These are phyloP conservation scores for Melanaphis sacchari DNA, from an alignment of 1,140 invertebrate genomes.

Conservation along the genomic window DNA sequence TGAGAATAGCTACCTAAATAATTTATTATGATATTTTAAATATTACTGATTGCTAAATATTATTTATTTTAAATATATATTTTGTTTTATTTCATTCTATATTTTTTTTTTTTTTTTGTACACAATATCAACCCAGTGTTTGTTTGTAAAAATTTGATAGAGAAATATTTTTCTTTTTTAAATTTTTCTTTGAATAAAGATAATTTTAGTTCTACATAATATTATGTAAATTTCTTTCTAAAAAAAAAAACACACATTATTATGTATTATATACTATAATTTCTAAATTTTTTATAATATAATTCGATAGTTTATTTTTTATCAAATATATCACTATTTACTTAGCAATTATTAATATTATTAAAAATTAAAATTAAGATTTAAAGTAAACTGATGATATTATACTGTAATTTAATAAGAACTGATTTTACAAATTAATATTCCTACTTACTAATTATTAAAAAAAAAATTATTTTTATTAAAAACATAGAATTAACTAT, in stretches of 20 bases:
- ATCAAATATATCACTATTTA: background rate
- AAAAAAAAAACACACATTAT: too few relatives aligned
- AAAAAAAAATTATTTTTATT: background rate
- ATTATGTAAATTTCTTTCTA: background rate
- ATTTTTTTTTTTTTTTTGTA: background rate
- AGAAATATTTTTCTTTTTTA: background rate
- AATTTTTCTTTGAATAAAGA: background rate
- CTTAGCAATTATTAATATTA: background rate
- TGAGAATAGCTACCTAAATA: background rate
- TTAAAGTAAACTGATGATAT: background rate
- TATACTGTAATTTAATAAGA: background rate
- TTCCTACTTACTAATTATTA: background rate
- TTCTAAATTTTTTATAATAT: background rate
- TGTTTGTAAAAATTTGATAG: background rate
- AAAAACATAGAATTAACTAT: background rate
- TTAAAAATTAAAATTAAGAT: background rate
- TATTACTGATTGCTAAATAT: background rate
- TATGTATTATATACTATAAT: too few relatives aligned
- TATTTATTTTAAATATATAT: background rate
- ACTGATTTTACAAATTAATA: background rate
- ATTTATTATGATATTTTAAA: background rate
- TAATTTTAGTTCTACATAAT: background rate
- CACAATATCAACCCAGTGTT: background rate
- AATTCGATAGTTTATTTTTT: background rate
- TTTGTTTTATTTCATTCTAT: background rate